Evolutionary conservation across 2,888 invertebrate species (phyloP).

Genomic region (Stenolophus ochropezus): DNA sequence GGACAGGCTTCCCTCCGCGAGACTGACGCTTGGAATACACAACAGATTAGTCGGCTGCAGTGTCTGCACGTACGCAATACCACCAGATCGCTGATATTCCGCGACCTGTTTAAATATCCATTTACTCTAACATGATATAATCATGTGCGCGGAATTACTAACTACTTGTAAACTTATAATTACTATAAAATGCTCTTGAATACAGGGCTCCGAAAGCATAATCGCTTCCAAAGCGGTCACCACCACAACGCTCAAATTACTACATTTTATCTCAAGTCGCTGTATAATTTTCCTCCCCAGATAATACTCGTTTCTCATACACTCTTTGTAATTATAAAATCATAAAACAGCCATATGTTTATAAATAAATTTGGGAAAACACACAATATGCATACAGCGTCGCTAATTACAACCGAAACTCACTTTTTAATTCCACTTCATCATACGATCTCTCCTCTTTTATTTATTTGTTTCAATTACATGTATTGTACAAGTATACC

Average conservation of each 20-base stretch:
- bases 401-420: not conserved
- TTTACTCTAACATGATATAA: conserved; percentile 47
- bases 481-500: too few species aligned
- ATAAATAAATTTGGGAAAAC: not conserved
- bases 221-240: not conserved
- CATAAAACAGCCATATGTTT: not conserved
- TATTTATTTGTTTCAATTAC: too few species aligned
- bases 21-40: conserved; percentile 47
- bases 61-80: conserved; percentile 49
- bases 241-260: not conserved
- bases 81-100: not conserved
- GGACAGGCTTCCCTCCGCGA: conserved; percentile 7
- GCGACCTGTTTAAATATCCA: conserved; percentile 36
- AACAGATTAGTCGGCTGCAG: conserved; percentile 52
- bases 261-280: too few species aligned
- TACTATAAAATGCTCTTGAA: conserved; percentile 37
- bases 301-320: not conserved
- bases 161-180: conserved; percentile 39
- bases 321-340: not conserved
- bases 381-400: not conserved
- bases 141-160: conserved; percentile 39
- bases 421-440: not conserved
- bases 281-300: not conserved
- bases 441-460: too few species aligned
- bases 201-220: not conserved